Percentiles rank a stretch among this genome's conserved stretches.
Conservation (phyloP, 2,797 vertebrate genomes). For the Cossypha heuglini region DNA sequence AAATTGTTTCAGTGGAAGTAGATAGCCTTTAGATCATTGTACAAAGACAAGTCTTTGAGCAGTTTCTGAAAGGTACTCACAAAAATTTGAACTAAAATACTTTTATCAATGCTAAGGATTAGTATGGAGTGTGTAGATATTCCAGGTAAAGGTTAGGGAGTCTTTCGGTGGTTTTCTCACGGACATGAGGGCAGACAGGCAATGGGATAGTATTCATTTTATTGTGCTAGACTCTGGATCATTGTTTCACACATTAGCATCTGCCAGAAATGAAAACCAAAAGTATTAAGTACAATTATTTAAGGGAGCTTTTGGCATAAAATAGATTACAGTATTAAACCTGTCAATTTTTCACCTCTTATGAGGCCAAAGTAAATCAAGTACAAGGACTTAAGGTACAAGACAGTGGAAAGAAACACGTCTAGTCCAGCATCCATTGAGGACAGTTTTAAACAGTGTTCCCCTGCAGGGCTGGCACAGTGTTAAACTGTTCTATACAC, state of each 20-base stretch:
- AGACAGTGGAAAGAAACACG: neutral
- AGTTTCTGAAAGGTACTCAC: neutral
- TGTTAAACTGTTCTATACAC: neutral
- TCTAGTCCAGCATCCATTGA: neutral
- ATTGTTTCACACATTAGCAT: neutral
- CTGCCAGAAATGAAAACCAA: neutral
- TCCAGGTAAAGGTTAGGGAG: neutral
- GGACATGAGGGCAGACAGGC: neutral
- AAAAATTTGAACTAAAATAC: neutral
- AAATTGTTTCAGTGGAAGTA: neutral
- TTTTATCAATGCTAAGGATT: neutral
- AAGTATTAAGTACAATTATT: neutral
- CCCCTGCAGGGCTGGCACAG: neutral
- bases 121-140: neutral
- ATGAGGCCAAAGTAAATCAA: neutral
- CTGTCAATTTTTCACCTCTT: neutral
- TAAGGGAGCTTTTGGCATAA: neutral
- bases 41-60: neutral
- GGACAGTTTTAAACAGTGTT: neutral
- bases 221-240: neutral
- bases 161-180: neutral
- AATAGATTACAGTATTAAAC: neutral
- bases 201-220: neutral
- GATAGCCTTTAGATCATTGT: neutral
- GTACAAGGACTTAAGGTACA: neutral